phyloP scores from a whole-genome alignment of 1,140 invertebrate genomes.

The Drosophila rufa region DNA sequence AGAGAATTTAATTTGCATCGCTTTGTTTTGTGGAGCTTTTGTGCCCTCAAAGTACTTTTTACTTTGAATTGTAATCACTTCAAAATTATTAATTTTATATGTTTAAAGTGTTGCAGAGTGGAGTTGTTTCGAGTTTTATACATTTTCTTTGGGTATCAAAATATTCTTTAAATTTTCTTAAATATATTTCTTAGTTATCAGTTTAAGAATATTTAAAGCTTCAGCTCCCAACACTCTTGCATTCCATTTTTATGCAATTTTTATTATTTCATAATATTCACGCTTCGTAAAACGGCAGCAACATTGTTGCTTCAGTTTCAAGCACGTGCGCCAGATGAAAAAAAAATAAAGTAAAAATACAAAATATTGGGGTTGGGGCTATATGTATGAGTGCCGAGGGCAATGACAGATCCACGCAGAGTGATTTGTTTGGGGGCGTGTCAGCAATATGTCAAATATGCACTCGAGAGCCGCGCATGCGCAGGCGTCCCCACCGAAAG shows the following conservation, averaged over 20 bases:
- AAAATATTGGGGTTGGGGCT: neutral
- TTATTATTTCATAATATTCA: slow-evolving; percentile 66
- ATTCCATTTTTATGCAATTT: slow-evolving; percentile 14
- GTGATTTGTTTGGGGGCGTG: slow-evolving; percentile 76
- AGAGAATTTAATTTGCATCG: slow-evolving; percentile 49
- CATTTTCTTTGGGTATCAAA: too few species aligned
- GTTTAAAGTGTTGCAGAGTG: too few species aligned
- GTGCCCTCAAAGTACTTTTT: neutral
- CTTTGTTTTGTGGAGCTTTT: neutral
- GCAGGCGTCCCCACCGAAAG: slow-evolving; percentile 54
- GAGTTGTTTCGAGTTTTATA: too few species aligned
- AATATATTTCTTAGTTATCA: neutral
- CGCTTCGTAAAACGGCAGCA: slow-evolving; percentile 64
- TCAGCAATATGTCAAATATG: slow-evolving; percentile 75
- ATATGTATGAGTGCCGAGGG: neutral
- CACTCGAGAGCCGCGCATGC: slow-evolving; percentile 61
- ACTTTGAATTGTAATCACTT: neutral
- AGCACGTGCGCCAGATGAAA: slow-evolving; percentile 61
- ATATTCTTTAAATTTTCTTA: neutral
- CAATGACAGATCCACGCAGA: slow-evolving; percentile 31
- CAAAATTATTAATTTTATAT: too few species aligned
- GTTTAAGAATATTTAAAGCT: neutral
- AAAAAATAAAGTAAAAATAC: neutral
- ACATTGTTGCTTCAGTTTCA: slow-evolving; percentile 52
- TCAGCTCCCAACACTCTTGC: neutral